These are phyloP conservation scores for Phyllotreta striolata DNA, from an alignment of 2,888 invertebrate genomes.

Conservation along the genomic window DNA sequence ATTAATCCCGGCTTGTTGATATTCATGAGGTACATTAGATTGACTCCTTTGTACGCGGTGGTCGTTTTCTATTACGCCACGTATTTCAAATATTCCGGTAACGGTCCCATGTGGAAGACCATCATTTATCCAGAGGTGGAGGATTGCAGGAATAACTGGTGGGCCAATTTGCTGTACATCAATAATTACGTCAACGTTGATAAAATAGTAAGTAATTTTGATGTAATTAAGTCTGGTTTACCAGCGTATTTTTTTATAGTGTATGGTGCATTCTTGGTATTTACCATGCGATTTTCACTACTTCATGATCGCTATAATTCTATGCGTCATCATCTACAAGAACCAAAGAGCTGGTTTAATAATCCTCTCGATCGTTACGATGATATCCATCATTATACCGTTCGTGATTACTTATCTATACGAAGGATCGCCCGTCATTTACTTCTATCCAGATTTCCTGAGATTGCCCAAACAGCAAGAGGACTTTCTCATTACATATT, in stretches of 20 bases:
- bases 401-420: conserved; percentile 64
- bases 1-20: conserved; percentile 62
- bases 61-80: conserved; percentile 67
- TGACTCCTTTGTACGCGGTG: conserved; percentile 64
- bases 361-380: conserved; percentile 54
- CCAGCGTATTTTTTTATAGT: conserved; percentile 62
- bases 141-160: conserved; percentile 69
- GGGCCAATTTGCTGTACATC: conserved; percentile 69
- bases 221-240: not conserved
- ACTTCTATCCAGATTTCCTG: conserved; percentile 66
- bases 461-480: conserved; percentile 62
- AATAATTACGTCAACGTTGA: conserved; percentile 68
- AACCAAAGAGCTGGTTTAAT: conserved; percentile 59
- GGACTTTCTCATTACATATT: conserved; percentile 66
- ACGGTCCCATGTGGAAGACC: conserved; percentile 68
- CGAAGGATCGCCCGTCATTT: conserved; percentile 63
- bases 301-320: conserved; percentile 65
- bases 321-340: conserved; percentile 61
- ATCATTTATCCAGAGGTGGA: conserved; percentile 63
- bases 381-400: conserved; percentile 62
- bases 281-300: conserved; percentile 75
- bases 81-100: conserved; percentile 65
- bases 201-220: conserved; percentile 63
- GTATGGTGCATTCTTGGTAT: conserved; percentile 73
- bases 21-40: conserved; percentile 64